These are phyloP conservation scores for Alviniconcha marisindica DNA, from an alignment of 1,140 invertebrate genomes.

Conservation along the genomic window DNA sequence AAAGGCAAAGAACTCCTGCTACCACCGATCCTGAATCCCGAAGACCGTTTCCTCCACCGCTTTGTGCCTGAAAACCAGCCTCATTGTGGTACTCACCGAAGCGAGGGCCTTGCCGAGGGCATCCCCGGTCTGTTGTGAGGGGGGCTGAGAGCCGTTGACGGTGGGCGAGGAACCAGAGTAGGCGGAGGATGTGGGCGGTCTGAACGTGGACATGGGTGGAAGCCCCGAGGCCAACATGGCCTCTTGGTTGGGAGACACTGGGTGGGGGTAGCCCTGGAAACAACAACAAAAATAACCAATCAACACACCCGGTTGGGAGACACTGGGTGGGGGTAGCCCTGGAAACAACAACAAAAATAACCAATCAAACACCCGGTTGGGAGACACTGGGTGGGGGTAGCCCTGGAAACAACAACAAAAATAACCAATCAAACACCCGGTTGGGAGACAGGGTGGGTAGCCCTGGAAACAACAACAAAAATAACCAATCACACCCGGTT, in stretches of 20 bases:
- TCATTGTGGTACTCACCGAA: constrained; percentile 82
- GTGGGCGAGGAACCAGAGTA: constrained; percentile 61
- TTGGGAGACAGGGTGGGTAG: constrained; percentile 79
- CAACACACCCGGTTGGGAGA: constrained; percentile 75
- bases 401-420: constrained; percentile 48
- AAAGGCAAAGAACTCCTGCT: no score
- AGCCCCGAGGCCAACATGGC: constrained; percentile 84
- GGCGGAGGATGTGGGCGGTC: constrained; percentile 75
- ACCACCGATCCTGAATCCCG: no score
- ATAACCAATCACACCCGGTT: constrained; percentile 45
- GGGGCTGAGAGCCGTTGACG: constrained; percentile 72
- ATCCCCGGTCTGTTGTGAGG: constrained; percentile 80
- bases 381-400: constrained; percentile 79
- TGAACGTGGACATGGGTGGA: constrained; percentile 96
- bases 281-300: no score
- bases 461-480: constrained; percentile 48
- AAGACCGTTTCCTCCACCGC: no score
- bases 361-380: constrained; percentile 59
- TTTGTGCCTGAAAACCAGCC: no score
- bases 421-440: not conserved
- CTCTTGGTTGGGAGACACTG: constrained; percentile 81
- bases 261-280: constrained; percentile 73
- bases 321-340: constrained; percentile 77
- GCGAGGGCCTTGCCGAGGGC: constrained; percentile 88
- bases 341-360: constrained; percentile 39